Evolutionary conservation across 2,113 vertebrate genomes (phyloP).

Genomic region (Triplophysa tibetana): DNA sequence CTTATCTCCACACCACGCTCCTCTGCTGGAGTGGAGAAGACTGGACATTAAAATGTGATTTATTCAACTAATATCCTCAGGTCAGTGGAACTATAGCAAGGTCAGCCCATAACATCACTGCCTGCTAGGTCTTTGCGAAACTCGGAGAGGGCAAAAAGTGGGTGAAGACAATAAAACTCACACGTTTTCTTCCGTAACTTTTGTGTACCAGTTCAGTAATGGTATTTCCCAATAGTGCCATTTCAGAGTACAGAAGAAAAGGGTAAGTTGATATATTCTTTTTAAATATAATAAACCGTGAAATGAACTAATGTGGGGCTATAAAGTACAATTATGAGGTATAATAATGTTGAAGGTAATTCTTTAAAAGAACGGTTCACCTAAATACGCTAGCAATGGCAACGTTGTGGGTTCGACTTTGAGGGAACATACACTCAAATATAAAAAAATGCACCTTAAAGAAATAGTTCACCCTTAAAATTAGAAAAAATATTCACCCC

Average conservation of each 20-base stretch:
- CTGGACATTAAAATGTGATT: slow-evolving; percentile 55
- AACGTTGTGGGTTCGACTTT: too few relatives aligned
- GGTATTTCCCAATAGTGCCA: background rate
- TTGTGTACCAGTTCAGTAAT: background rate
- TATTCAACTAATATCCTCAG: slow-evolving; percentile 57
- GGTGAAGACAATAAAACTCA: background rate
- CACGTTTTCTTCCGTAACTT: background rate
- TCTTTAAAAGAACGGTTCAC: too few relatives aligned
- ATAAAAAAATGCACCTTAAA: too few relatives aligned
- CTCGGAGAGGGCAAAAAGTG: slow-evolving; percentile 15
- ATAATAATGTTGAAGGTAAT: background rate
- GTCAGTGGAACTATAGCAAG: slow-evolving; percentile 54
- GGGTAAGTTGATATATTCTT: background rate
- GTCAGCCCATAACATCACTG: slow-evolving; percentile 49
- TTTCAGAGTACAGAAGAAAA: background rate
- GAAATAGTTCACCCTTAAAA: too few relatives aligned
- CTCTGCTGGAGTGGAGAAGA: slow-evolving; percentile 34
- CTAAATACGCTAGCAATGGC: too few relatives aligned
- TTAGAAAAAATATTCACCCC: too few relatives aligned
- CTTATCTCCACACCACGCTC: slow-evolving; percentile 33
- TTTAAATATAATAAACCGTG: background rate
- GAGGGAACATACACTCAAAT: too few relatives aligned
- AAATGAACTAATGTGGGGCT: background rate
- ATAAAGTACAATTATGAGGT: background rate
- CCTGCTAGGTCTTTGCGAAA: slow-evolving; percentile 46